phyloP scores from a whole-genome alignment of 2,113 vertebrate species.

The Verasper variegatus region DNA sequence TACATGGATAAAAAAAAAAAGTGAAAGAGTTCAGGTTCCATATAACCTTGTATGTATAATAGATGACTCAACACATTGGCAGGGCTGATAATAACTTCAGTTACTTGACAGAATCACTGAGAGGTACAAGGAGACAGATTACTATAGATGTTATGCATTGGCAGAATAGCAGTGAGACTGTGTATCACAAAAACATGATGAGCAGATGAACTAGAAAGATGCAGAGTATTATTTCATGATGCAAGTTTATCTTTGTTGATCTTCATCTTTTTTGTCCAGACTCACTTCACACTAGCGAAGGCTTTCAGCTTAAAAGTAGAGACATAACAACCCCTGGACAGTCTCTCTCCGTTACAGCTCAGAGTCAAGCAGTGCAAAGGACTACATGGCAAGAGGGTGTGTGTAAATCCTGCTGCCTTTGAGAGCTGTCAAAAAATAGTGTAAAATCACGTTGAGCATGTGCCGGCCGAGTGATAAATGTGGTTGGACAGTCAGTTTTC shows the following conservation, averaged over 20 bases:
- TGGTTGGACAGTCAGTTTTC: neutral
- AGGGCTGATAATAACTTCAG: neutral
- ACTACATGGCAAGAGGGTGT: neutral
- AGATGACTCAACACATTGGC: too few relatives aligned
- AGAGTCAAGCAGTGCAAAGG: neutral
- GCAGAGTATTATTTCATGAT: too few relatives aligned
- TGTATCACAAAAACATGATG: neutral
- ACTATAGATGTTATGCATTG: neutral
- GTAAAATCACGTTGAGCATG: slow-evolving; percentile 1
- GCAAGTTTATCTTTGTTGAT: neutral
- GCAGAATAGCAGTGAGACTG: neutral
- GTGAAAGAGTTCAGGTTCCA: neutral
- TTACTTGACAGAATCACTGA: neutral
- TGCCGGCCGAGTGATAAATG: neutral
- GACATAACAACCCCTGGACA: neutral
- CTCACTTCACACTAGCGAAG: neutral
- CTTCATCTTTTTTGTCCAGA: neutral
- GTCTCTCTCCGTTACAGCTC: neutral
- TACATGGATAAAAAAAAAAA: neutral
- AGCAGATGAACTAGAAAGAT: neutral
- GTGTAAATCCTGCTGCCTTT: neutral
- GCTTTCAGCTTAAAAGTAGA: slow-evolving; percentile 1
- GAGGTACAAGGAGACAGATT: neutral
- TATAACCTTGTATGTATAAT: too few relatives aligned
- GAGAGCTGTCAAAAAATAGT: slow-evolving; percentile 14